Conservation (phyloP, 37 sponge, comb jelly and placozoan species). For the Amphimedon queenslandica region DNA sequence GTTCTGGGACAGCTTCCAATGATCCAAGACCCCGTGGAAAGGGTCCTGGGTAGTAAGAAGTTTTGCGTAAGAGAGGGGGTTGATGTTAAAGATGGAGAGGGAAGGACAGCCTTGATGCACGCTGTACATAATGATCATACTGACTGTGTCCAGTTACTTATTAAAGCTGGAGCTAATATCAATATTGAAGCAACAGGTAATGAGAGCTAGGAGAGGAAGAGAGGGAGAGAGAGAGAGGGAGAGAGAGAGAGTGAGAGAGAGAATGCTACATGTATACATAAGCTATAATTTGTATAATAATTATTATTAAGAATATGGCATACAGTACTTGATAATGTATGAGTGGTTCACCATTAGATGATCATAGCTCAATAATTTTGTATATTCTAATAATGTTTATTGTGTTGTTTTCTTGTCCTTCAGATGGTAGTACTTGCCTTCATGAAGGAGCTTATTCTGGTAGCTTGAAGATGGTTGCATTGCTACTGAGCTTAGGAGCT, state of each 20-base stretch:
- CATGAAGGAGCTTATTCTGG: conserved; percentile 74
- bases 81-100: conserved; percentile 67
- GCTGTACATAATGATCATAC: conserved; percentile 66
- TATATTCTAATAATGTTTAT: neutral
- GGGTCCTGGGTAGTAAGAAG: conserved; percentile 41
- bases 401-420: neutral
- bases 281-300: too few species aligned
- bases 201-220: neutral
- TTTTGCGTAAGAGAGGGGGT: conserved; percentile 36
- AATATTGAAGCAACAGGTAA: conserved; percentile 46
- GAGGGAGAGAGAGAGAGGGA: neutral
- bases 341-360: too few species aligned
- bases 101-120: conserved; percentile 81
- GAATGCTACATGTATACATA: too few species aligned
- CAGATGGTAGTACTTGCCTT: conserved; percentile 75
- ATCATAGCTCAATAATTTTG: too few species aligned
- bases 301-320: too few species aligned
- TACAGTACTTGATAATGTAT: too few species aligned
- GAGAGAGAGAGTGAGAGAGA: neutral
- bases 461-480: conserved; percentile 41
- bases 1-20: conserved; percentile 28
- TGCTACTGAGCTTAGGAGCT: conserved; percentile 60
- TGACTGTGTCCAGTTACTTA: conserved; percentile 57
- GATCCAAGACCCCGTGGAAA: conserved; percentile 47
- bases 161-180: conserved; percentile 68